Evolutionary conservation across 2,113 vertebrate genomes (phyloP).

Genomic region (Arenaria interpres): DNA sequence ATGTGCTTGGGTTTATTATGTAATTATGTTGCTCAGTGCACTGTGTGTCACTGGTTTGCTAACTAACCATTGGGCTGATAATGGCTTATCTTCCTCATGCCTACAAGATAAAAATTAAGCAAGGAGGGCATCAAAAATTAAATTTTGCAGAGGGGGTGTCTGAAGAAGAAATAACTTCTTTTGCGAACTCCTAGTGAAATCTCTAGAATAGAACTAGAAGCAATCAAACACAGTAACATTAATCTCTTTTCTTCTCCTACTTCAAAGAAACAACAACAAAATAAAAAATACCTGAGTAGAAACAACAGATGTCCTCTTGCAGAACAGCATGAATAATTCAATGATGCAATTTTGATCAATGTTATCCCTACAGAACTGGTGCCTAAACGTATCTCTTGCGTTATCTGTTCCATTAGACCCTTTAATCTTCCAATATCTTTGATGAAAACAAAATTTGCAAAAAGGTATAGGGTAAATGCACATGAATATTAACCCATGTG

Average conservation of each 20-base stretch:
- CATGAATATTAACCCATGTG: neutral
- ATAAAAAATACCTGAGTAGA: neutral
- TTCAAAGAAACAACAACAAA: neutral
- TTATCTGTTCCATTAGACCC: neutral
- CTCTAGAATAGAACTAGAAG: neutral
- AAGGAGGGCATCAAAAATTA: neutral
- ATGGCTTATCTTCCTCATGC: neutral
- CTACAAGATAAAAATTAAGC: neutral
- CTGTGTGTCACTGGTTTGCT: slow-evolving; percentile 60
- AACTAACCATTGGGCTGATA: slow-evolving; percentile 24
- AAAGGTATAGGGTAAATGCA: neutral
- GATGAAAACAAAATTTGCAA: neutral
- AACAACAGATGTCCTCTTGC: neutral
- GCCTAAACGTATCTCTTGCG: neutral
- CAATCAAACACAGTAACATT: neutral
- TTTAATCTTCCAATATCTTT: neutral
- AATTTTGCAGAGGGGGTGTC: slow-evolving; percentile 1
- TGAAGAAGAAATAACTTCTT: slow-evolving; percentile 59
- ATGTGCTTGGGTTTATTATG: slow-evolving; percentile 43
- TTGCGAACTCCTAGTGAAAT: slow-evolving; percentile 10
- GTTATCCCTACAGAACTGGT: neutral
- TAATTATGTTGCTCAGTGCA: slow-evolving; percentile 18
- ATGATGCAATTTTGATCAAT: neutral
- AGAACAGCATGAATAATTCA: neutral
- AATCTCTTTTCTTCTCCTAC: neutral